Evolutionary conservation across 1,140 invertebrate genomes (phyloP), one percentile per base, ranked within the genome.

Genomic region (Matsumurasca onukii): DNA sequence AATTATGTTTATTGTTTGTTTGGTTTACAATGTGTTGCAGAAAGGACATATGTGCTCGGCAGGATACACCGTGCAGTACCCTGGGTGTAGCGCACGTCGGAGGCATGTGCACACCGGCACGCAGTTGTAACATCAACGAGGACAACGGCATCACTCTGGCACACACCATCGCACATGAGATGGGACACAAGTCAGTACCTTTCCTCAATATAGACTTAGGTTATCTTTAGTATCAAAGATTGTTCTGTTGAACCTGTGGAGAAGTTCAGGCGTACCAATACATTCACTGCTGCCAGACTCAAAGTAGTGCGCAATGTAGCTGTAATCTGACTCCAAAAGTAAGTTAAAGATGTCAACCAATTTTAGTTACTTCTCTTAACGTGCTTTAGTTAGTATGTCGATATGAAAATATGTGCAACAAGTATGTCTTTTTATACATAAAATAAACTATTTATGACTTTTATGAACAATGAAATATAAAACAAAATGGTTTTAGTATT

Each of bases 121-220:
- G 89, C 48, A 93, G 91, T 73, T 97, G 94, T 80, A 95, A 90
- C 73, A 90, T 97, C 73, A 95, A 94, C 76, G 91, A 95, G 79
- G 94, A 97, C 82, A 95, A 94, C 77, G 94, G 94, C 39, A 90
- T 97, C 65, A 91, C 91, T 74, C 83, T 95, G 66, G 92, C 93
- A 3, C 93, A 94, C 79, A 97, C 93, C n/a, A 92, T 97, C 72
- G 91, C 93, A 17, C 94, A 97, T 77, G 94, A 97, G 81, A 81
- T 97, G 73, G 94, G 93, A 63, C 94, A 97, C 83, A 95, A 95
- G 94, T 96, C 9, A 49, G 67, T 68, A 5, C 20, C 34, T 39
- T 9, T 39, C 34, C 17, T 39, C 17, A 39, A 9, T 39, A 17
- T 39, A 9, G 17, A 39, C 34, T 39, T n/a, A n/a, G n/a, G n/a